Conservation (phyloP, 2,797 vertebrate species). For the Pristis pectinata region DNA sequence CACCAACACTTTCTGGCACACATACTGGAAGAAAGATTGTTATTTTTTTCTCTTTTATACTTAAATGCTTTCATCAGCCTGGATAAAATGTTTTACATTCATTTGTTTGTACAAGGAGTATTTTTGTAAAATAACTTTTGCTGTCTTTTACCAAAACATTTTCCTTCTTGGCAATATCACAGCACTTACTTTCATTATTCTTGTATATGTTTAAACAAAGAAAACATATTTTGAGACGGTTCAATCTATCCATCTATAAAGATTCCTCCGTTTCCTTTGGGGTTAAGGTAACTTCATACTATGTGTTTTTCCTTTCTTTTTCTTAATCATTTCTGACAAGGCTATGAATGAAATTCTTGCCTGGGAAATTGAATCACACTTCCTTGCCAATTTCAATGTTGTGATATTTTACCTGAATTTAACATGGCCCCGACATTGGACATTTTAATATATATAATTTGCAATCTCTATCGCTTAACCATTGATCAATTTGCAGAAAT, state of each 20-base stretch:
- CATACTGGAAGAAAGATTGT: not conserved
- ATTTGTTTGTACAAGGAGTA: not conserved
- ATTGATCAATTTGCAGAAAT: not conserved
- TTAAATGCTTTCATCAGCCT: not conserved
- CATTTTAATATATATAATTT: not conserved
- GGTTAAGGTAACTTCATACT: not conserved
- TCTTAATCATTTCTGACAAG: slow-evolving; percentile 9
- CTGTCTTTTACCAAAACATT: not conserved
- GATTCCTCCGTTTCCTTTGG: not conserved
- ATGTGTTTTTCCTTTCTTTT: not conserved
- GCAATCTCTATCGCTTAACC: not conserved
- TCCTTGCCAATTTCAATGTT: not conserved
- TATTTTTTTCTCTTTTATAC: not conserved
- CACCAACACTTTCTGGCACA: not conserved
- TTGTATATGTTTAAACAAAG: not conserved
- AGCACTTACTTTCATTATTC: not conserved
- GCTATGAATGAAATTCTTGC: not conserved
- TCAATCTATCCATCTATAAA: not conserved
- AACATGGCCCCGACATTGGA: not conserved
- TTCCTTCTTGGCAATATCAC: no score
- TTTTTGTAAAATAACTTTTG: not conserved
- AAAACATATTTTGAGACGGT: not conserved
- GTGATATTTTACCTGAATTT: not conserved
- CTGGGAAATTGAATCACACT: not conserved
- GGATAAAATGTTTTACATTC: not conserved